Percentiles rank a stretch among this genome's conserved stretches.
Evolutionary conservation across 2,888 invertebrate species (phyloP).

Genomic region (Amorpha juglandis): DNA sequence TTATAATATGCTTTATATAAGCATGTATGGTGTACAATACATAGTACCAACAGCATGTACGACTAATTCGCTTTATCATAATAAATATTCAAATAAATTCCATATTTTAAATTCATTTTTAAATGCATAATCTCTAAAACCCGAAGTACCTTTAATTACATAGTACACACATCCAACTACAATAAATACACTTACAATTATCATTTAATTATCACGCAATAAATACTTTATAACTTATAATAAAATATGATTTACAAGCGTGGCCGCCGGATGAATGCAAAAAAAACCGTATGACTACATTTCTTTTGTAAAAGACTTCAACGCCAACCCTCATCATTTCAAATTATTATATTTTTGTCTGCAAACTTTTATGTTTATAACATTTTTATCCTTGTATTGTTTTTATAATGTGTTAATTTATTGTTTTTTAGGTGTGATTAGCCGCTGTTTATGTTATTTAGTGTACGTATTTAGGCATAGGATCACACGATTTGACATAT

Average conservation of each 20-base stretch:
- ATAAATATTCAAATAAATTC: no score
- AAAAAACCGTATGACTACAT: slow-evolving; percentile 23
- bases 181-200: neutral
- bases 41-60: no score
- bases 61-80: no score
- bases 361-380: neutral
- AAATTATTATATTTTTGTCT: neutral
- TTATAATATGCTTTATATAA: no score
- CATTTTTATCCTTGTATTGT: neutral
- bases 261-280: neutral
- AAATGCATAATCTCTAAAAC: no score
- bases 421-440: no score
- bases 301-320: slow-evolving; percentile 69
- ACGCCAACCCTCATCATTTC: slow-evolving; percentile 42
- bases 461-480: no score
- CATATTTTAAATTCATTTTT: no score
- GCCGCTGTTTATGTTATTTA: no score
- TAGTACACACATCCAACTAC: neutral
- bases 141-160: neutral
- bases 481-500: no score
- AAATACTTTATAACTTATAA: neutral
- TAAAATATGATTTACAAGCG: neutral
- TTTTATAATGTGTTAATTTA: no score
- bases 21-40: no score
- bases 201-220: neutral